phyloP scores from a whole-genome alignment of 2,888 invertebrate species.

The Acanthopleura granulata region DNA sequence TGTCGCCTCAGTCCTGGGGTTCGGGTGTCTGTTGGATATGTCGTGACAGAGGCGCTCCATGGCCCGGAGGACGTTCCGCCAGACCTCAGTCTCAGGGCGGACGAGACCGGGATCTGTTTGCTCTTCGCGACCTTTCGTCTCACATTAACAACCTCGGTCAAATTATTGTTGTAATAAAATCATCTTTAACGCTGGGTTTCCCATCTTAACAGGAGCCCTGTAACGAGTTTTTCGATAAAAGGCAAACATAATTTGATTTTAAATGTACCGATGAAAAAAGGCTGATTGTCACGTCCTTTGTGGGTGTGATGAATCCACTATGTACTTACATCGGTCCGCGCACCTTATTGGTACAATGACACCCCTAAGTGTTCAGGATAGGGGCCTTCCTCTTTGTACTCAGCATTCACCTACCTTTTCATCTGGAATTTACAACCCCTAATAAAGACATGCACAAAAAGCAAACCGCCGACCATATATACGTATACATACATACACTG shows the following conservation, averaged over 20 bases:
- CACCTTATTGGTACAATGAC: too few relatives aligned
- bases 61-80: background rate
- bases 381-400: too few relatives aligned
- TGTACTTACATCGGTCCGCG: background rate
- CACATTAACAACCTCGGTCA: background rate
- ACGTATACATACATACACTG: too few relatives aligned
- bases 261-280: conserved; percentile 1
- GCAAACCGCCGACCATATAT: too few relatives aligned
- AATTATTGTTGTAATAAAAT: conserved; percentile 7
- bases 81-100: background rate
- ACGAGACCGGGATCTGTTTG: background rate
- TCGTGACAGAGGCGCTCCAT: background rate
- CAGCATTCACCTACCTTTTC: too few relatives aligned
- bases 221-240: conserved; percentile 13
- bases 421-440: too few relatives aligned
- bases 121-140: conserved; percentile 1
- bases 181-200: background rate
- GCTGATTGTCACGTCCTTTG: background rate
- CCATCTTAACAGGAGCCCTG: background rate
- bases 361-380: too few relatives aligned
- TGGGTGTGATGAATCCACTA: background rate
- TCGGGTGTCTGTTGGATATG: background rate
- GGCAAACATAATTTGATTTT: conserved; percentile 20
- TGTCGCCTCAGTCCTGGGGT: background rate
- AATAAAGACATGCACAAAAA: too few relatives aligned